Evolutionary conservation across 2,888 invertebrate genomes (phyloP), one percentile per base, ranked within the genome.

Genomic region (Chymomyza amoena): DNA sequence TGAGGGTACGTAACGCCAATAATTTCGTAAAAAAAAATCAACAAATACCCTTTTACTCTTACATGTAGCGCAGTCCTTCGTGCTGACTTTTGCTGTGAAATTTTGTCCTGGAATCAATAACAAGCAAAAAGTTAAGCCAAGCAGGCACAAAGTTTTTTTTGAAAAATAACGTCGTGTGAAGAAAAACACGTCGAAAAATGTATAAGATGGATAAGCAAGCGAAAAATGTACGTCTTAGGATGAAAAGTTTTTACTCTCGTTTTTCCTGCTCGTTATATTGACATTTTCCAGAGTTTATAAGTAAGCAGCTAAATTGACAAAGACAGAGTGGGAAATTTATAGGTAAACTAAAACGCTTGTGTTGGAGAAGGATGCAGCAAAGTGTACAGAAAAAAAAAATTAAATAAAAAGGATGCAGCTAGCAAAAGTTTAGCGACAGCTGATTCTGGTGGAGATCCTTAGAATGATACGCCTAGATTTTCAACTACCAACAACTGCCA

Each of bases 131-230:
- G 45, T n/a, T 25, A 28, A 28, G 32, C n/a, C 13, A 15, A 28
- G 10, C 59, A 59, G 25, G 25, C 18, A 59, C 59, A 59, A 32
- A 28, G 28, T 28, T 32, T 28, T n/a, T 32, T 66, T 66, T 57
- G 50, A 57, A 66, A 72, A 75, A 75, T 69, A 77, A 68, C 71
- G 66, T 60, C 61, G 68, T 66, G 67, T 70, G 76, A 72, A 86
- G 79, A 81, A 76, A 83, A 87, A 64, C 79, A 74, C 63, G 74
- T 67, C 70, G 78, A 74, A 80, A 81, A 88, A 66, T 72, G 78
- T 81, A 79, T 80, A 83, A 88, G 88, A 80, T 72, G 87, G 86
- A 86, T 88, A 82, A 82, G 86, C 82, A 45, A 45, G 39, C 39
- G 39, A 45, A 45, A 45, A 45, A 45, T 45, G 13, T 45, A 87